phyloP scores from a whole-genome alignment of 2,888 invertebrate species.

The Proisotoma minuta region DNA sequence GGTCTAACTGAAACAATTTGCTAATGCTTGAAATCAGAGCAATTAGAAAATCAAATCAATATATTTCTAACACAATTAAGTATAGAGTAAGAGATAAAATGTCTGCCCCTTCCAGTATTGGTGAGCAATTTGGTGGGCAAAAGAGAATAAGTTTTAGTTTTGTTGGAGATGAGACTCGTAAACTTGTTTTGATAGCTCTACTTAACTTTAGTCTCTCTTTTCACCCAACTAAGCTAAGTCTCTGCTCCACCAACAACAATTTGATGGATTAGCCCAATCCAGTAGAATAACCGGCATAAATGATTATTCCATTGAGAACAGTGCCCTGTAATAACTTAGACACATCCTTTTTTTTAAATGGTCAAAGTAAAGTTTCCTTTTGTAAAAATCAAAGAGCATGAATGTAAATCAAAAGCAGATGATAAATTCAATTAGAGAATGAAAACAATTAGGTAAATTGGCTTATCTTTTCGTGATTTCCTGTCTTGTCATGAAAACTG shows the following conservation, averaged over 20 bases:
- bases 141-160: no score
- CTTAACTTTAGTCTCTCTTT: not conserved
- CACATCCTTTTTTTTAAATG: not conserved
- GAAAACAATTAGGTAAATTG: not conserved
- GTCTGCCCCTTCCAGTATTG: no score
- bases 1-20: conserved; percentile 2
- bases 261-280: no score
- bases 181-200: not conserved
- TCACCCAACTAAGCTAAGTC: no score
- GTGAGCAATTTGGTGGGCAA: no score
- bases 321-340: not conserved
- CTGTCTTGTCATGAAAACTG: conserved; percentile 1
- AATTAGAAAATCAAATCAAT: conserved; percentile 18
- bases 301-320: not conserved
- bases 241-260: no score
- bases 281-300: not conserved
- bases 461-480: not conserved
- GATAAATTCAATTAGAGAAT: no score
- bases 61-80: conserved; percentile 17
- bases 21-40: conserved; percentile 7
- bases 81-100: conserved; percentile 19
- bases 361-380: not conserved
- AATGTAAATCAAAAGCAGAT: no score
- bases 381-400: not conserved
- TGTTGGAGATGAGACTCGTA: not conserved